phyloP scores from a whole-genome alignment of 1,140 invertebrate species.

The Orchestia grillus region DNA sequence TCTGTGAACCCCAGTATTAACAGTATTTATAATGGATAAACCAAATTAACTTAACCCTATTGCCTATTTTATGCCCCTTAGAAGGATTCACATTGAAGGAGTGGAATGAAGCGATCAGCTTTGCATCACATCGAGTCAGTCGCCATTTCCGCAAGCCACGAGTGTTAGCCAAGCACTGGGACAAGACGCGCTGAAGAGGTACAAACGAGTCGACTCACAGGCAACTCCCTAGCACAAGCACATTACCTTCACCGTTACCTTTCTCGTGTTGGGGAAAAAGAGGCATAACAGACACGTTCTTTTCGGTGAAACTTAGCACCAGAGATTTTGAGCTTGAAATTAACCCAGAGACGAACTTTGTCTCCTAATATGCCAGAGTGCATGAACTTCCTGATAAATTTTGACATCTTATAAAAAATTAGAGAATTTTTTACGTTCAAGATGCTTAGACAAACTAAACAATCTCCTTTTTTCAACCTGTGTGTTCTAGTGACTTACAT shows the following conservation, averaged over 20 bases:
- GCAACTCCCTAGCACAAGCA: too few relatives aligned
- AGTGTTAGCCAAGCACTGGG: neutral
- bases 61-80: too few relatives aligned
- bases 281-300: neutral
- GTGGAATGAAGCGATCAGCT: neutral
- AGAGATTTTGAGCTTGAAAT: neutral
- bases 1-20: too few relatives aligned
- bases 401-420: too few relatives aligned
- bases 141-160: neutral
- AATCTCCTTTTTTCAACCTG: too few relatives aligned
- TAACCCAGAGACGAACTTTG: neutral
- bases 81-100: neutral
- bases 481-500: too few relatives aligned
- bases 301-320: neutral
- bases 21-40: too few relatives aligned
- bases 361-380: too few relatives aligned
- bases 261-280: neutral
- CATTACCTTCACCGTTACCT: neutral
- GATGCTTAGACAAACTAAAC: too few relatives aligned
- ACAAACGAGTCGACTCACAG: neutral
- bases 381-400: too few relatives aligned
- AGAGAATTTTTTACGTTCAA: too few relatives aligned
- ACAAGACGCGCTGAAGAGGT: neutral
- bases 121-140: neutral
- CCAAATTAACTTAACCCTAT: too few relatives aligned